Percentiles rank a stretch among this genome's conserved stretches.
phyloP scores from a whole-genome alignment of 2,797 vertebrate genomes.

The Micrastur ruficollis region DNA sequence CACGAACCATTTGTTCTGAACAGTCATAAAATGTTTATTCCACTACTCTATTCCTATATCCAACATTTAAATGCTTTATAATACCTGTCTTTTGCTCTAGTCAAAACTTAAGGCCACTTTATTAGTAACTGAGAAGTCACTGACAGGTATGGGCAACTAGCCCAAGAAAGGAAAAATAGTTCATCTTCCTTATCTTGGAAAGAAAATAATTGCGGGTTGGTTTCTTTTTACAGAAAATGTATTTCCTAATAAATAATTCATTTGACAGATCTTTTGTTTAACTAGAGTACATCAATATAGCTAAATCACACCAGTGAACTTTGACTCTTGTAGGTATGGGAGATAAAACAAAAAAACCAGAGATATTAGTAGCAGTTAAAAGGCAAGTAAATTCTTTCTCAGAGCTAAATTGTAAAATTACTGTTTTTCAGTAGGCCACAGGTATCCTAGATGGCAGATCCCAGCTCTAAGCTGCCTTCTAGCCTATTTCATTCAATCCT shows the following conservation, averaged over 20 bases:
- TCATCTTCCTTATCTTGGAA: neutral
- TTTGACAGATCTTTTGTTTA: neutral
- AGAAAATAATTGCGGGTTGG: neutral
- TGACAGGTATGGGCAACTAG: neutral
- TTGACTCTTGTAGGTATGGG: neutral
- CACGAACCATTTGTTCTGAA: neutral
- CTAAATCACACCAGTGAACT: neutral
- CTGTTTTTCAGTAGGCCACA: neutral
- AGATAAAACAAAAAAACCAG: neutral
- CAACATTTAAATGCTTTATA: slow-evolving; percentile 8
- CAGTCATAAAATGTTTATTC: neutral
- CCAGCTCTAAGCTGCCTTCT: neutral
- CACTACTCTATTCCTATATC: neutral
- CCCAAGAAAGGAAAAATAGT: neutral
- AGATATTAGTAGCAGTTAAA: neutral
- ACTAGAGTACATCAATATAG: neutral
- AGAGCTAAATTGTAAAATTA: neutral
- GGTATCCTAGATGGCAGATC: neutral
- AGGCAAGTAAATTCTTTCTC: neutral
- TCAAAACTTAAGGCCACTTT: neutral
- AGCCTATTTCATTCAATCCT: neutral
- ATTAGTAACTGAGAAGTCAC: neutral
- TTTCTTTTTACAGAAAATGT: neutral
- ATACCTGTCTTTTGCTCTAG: neutral
- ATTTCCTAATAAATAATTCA: neutral